Evolutionary conservation across 2,797 vertebrate species (phyloP), one percentile per base, ranked within the genome.

Genomic region (Myripristis jacobus): DNA sequence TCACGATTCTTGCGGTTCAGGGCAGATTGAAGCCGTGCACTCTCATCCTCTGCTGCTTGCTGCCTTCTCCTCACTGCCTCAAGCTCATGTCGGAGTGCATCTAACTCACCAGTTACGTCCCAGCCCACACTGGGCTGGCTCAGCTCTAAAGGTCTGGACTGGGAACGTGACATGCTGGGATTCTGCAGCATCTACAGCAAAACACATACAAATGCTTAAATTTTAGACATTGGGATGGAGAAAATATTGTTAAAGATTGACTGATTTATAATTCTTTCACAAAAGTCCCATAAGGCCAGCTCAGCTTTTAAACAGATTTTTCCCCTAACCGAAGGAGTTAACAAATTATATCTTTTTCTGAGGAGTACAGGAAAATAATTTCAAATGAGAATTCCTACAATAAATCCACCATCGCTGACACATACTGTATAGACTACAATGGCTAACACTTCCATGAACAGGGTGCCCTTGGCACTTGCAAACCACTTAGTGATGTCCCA

Each of bases 1-100:
- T 99, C 97, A 0, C 94, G 84, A 4, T 48, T 93, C 81, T 96
- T 99, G 57, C 90, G 93, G 22, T 91, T 88, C 55, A 99, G 92
- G 3, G 95, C 95, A 0, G 93, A 88, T 29, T 97, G 95, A 67
- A 98, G 89, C 57, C 84, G 86, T 44, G 65, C 31, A 0, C 70
- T 72, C 41, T 93, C 92, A 2, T 93, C 91, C 89, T 91, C 94
- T 36, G 93, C n/a, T 0, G 75, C 85, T 48, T 96, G 95, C 2
- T 96, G 90, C 21, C 92, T 94, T 29, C 89, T 94, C 82, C 88
- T 95, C 16, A 96, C 84, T 0, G 78, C 10, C 6, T 96, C 94
- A 0, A 92, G 92, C 86, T 98, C 96, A 0, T 90, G 89, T 24
- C 70, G 82, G 15, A 93, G 82, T 0, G 87, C 63, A 0, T 94